phyloP scores from a whole-genome alignment of 2,888 invertebrate species.

The Eupithecia inturbata region DNA sequence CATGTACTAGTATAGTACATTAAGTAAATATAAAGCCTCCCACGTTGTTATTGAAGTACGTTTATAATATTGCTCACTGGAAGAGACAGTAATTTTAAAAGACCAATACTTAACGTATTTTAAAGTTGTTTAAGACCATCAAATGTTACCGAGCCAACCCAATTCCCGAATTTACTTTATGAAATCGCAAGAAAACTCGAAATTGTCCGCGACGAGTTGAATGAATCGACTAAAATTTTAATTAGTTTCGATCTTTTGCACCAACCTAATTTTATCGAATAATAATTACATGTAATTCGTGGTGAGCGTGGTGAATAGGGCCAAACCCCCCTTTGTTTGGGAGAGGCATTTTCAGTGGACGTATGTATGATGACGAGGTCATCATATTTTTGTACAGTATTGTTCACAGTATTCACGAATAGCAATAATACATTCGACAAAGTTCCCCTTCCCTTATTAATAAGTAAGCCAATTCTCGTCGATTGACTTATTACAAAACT shows the following conservation, averaged over 20 bases:
- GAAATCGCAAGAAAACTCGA: too few species aligned
- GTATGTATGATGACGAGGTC: too few species aligned
- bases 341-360: too few species aligned
- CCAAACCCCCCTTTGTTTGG: too few species aligned
- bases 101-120: neutral
- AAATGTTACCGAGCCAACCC: neutral
- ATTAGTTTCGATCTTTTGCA: too few species aligned
- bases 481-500: constrained; percentile 33
- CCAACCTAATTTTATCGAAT: too few species aligned
- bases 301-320: too few species aligned
- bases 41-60: constrained; percentile 33
- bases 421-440: neutral
- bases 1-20: neutral
- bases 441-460: neutral
- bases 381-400: neutral
- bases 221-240: too few species aligned
- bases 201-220: too few species aligned
- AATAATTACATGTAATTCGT: too few species aligned
- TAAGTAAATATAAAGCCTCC: constrained; percentile 31
- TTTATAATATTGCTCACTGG: constrained; percentile 23
- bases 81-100: constrained; percentile 26
- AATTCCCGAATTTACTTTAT: too few species aligned
- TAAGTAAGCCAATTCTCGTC: constrained; percentile 21
- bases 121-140: neutral
- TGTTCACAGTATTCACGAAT: neutral